These are phyloP conservation scores for Chaetops frenatus DNA, from an alignment of 2,113 vertebrate species.

Conservation along the genomic window DNA sequence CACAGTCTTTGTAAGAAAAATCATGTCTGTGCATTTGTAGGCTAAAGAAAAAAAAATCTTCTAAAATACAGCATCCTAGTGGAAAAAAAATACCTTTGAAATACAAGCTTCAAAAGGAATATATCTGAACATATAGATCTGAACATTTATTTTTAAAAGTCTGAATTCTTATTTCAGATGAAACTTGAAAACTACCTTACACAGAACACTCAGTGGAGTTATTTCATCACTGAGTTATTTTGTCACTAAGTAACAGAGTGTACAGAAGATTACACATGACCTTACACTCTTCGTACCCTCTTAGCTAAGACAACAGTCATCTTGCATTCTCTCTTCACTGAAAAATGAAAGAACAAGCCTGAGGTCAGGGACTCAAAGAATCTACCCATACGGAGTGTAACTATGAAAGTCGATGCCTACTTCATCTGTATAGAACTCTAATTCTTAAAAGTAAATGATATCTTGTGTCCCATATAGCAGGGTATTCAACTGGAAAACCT, in stretches of 20 bases:
- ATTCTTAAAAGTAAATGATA: not conserved
- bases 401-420: not conserved
- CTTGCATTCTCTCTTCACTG: not conserved
- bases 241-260: not conserved
- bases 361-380: not conserved
- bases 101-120: not conserved
- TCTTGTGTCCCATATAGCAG: not conserved
- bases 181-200: not conserved
- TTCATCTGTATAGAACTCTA: not conserved
- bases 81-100: not conserved
- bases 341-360: not conserved
- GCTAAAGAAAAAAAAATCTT: not conserved
- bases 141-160: not conserved
- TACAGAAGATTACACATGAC: not conserved
- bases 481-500: not conserved
- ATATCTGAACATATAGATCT: not conserved
- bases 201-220: not conserved
- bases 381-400: fast-evolving
- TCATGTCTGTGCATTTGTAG: not conserved
- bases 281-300: not conserved
- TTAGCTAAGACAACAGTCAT: not conserved
- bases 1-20: not conserved
- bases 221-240: not conserved
- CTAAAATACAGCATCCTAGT: not conserved
- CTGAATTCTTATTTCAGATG: not conserved